Evolutionary conservation across 2,888 invertebrate species (phyloP).

Genomic region (Leptinotarsa peninsularis): DNA sequence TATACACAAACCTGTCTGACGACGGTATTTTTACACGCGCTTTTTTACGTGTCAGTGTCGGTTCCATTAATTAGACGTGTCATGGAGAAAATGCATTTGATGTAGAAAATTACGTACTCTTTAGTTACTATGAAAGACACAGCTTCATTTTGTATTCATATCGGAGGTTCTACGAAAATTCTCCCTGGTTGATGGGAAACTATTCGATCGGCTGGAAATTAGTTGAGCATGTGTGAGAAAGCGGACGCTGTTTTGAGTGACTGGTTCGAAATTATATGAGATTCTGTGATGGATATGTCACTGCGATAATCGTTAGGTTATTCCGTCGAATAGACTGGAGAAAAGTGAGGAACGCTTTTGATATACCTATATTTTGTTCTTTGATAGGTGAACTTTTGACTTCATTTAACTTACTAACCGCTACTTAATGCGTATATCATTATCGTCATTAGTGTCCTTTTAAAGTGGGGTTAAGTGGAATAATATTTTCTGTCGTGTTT

Average conservation of each 20-base stretch:
- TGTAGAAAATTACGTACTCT: neutral
- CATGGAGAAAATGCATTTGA: neutral
- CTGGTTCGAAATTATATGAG: neutral
- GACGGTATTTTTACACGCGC: slow-evolving; percentile 15
- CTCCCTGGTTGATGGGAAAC: neutral
- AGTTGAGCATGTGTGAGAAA: neutral
- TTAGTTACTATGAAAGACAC: slow-evolving; percentile 4
- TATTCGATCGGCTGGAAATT: neutral
- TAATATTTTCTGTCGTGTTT: too few relatives aligned
- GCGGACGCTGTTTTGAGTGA: neutral
- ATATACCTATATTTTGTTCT: neutral
- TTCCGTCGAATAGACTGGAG: neutral
- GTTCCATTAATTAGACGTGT: neutral
- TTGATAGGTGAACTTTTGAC: neutral
- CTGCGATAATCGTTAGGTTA: neutral
- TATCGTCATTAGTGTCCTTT: too few relatives aligned
- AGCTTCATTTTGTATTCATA: neutral
- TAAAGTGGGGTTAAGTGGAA: too few relatives aligned
- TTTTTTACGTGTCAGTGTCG: slow-evolving; percentile 18
- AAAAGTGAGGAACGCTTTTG: neutral
- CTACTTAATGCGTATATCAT: too few relatives aligned
- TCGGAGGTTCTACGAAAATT: neutral
- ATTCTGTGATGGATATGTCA: neutral
- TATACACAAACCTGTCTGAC: slow-evolving; percentile 9
- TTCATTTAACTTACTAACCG: too few relatives aligned